phyloP scores from a whole-genome alignment of 2,113 vertebrate genomes.

The Furnarius figulus region DNA sequence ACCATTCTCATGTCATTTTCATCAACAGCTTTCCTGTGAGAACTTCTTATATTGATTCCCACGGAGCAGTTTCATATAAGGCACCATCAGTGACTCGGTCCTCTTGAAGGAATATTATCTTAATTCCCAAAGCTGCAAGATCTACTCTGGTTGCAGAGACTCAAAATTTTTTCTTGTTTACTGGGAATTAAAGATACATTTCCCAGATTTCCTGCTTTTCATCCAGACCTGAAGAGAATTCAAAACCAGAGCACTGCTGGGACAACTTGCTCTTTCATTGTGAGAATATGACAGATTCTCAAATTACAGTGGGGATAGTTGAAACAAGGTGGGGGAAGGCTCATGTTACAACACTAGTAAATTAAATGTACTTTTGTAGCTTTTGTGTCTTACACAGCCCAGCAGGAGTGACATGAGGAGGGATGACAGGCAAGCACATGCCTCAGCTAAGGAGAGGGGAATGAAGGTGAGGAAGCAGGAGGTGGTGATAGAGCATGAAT shows the following conservation, averaged over 20 bases:
- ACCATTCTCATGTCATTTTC: background rate
- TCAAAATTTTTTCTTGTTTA: background rate
- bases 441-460: slow-evolving; percentile 29
- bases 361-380: slow-evolving; percentile 29
- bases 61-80: background rate
- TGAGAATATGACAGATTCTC: background rate
- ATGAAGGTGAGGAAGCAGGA: slow-evolving; percentile 61
- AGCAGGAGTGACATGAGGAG: background rate
- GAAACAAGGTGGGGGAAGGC: background rate
- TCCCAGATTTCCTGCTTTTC: background rate
- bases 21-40: background rate
- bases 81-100: background rate
- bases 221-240: background rate
- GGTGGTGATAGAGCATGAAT: slow-evolving; percentile 46
- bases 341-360: background rate
- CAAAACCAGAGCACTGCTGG: background rate
- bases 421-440: slow-evolving; percentile 37
- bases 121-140: background rate
- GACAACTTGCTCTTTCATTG: background rate
- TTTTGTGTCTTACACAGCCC: slow-evolving; percentile 19
- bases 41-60: background rate
- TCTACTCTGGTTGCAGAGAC: background rate
- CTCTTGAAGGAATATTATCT: background rate
- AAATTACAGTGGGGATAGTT: background rate
- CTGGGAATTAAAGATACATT: background rate